Conservation (phyloP, 2,113 vertebrate species). For the Alectura lathami region DNA sequence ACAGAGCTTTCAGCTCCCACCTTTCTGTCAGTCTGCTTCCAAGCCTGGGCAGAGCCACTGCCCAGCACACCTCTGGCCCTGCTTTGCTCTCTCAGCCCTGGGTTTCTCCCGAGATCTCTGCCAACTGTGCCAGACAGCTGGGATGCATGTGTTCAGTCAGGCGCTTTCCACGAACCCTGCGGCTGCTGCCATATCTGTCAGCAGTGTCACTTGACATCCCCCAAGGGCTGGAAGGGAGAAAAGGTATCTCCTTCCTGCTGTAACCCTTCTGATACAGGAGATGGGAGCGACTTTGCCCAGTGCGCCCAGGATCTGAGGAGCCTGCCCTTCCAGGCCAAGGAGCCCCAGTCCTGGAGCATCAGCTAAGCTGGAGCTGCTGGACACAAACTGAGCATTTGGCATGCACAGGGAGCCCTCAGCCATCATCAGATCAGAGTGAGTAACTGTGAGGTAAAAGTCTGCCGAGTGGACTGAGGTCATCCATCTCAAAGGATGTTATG, state of each 20-base stretch:
- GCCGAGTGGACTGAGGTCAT: neutral
- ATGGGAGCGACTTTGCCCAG: neutral
- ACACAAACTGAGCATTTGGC: neutral
- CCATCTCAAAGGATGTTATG: neutral
- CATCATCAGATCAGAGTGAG: neutral
- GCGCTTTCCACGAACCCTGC: neutral
- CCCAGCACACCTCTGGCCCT: rapidly evolving
- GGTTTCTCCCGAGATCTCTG: neutral
- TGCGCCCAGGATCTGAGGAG: neutral
- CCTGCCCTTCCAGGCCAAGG: neutral
- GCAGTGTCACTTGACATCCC: neutral
- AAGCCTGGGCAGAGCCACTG: neutral
- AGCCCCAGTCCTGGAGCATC: neutral
- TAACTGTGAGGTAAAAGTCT: neutral
- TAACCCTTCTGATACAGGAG: rapidly evolving
- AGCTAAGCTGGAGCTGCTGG: neutral
- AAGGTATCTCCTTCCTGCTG: neutral
- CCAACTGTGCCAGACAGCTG: neutral
- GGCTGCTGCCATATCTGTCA: neutral
- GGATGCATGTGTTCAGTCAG: neutral
- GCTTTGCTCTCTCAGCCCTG: neutral
- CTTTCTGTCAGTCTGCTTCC: neutral
- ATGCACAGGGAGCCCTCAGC: neutral
- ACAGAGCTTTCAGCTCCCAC: neutral
- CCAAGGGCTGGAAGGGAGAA: neutral